These are phyloP conservation scores for Paralinhomoeus sp. DNA, from an alignment of 2,888 invertebrate species.

Conservation along the genomic window DNA sequence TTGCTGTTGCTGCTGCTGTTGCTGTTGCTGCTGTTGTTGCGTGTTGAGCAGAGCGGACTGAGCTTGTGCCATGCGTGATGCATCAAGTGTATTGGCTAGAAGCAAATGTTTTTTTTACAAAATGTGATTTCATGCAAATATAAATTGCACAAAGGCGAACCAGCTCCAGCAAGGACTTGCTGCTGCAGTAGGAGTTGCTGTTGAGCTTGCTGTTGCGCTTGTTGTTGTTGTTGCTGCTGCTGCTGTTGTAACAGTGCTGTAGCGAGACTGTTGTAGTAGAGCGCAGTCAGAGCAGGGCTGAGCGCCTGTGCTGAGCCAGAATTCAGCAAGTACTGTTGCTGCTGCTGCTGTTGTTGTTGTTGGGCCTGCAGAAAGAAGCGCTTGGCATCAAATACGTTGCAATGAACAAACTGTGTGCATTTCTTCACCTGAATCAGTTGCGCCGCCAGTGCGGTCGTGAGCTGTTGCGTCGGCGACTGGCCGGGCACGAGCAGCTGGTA, in stretches of 20 bases:
- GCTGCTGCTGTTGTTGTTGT: background rate
- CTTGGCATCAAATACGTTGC: too few relatives aligned
- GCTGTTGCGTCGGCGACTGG: background rate
- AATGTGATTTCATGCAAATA: too few relatives aligned
- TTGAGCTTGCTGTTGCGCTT: conserved; percentile 23
- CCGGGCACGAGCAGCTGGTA: background rate
- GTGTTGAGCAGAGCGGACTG: background rate
- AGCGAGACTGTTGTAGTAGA: background rate
- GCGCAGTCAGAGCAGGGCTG: background rate
- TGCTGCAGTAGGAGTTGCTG: background rate
- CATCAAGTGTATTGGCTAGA: too few relatives aligned
- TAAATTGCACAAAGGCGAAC: too few relatives aligned
- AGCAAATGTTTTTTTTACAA: too few relatives aligned
- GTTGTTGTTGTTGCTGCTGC: conserved; percentile 24
- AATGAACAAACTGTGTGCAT: too few relatives aligned
- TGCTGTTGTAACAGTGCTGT: background rate
- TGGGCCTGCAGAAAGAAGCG: background rate
- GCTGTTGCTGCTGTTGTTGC: background rate
- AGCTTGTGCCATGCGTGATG: too few relatives aligned
- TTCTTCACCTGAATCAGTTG: too few relatives aligned
- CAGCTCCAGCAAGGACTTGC: too few relatives aligned
- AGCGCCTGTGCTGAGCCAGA: background rate
- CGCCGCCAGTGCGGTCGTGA: too few relatives aligned
- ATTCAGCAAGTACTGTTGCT: background rate
- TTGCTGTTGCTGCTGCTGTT: conserved; percentile 30